Percentiles rank a stretch among this genome's conserved stretches.
phyloP scores from a whole-genome alignment of 2,797 vertebrate genomes.

The Danionella dracula region DNA sequence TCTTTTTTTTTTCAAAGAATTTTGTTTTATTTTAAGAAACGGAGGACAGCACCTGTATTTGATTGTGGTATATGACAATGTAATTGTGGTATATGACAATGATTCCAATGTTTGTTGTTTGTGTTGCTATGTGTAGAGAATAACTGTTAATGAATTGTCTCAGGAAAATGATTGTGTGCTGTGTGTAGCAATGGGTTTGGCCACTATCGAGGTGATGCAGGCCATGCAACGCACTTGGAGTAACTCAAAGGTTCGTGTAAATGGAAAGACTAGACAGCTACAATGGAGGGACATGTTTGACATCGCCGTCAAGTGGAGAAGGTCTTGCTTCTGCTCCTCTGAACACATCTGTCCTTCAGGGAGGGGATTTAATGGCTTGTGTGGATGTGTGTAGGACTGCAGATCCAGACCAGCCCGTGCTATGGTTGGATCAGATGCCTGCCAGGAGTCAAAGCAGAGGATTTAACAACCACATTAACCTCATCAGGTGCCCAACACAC shows the following conservation, averaged over 20 bases:
- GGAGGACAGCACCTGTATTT: too few species aligned
- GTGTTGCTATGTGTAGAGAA: too few species aligned
- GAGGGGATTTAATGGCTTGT: not conserved
- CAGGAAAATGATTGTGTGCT: not conserved
- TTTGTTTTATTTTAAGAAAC: too few species aligned
- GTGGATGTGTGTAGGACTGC: constrained; percentile 74
- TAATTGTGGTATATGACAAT: too few species aligned
- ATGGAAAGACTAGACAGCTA: constrained; percentile 91
- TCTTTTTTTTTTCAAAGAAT: too few species aligned
- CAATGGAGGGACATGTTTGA: constrained; percentile 99
- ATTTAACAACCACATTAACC: constrained; percentile 97
- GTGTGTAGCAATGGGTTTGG: constrained; percentile 87
- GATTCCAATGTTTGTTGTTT: too few species aligned
- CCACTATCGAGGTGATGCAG: constrained; percentile 94
- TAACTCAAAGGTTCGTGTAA: constrained; percentile 93
- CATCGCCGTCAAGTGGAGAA: constrained; percentile 94
- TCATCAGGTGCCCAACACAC: constrained; percentile 81
- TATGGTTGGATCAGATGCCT: constrained; percentile 98
- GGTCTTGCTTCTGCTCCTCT: constrained; percentile 64
- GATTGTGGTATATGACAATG: too few species aligned
- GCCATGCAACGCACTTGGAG: constrained; percentile 92
- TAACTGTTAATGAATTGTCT: not conserved
- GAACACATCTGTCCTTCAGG: not conserved
- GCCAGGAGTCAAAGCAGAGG: constrained; percentile 89
- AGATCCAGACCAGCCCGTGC: constrained; percentile 93